phyloP scores from a whole-genome alignment of 2,797 vertebrate species.

The Trachurus trachurus region DNA sequence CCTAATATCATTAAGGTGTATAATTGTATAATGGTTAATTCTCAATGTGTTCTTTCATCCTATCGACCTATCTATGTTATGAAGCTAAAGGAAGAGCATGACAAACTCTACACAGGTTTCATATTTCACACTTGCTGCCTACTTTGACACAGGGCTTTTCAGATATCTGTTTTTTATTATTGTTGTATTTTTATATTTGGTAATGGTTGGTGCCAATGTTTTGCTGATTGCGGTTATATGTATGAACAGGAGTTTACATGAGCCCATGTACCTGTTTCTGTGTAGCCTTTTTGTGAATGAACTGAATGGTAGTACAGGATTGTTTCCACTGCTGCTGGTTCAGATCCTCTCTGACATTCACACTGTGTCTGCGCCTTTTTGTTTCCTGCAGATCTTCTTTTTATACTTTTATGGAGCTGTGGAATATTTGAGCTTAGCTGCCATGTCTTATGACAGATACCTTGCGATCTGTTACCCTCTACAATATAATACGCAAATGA shows the following conservation, averaged over 20 bases:
- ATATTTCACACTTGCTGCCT: conserved; percentile 36
- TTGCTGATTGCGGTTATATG: conserved; percentile 54
- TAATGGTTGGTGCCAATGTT: conserved; percentile 29
- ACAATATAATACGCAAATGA: conserved; percentile 47
- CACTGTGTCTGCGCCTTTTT: conserved; percentile 40
- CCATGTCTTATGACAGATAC: conserved; percentile 76
- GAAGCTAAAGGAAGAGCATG: not conserved
- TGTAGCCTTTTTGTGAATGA: conserved; percentile 71
- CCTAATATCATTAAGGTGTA: not conserved
- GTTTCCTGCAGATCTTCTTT: conserved; percentile 59
- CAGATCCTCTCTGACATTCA: conserved; percentile 52
- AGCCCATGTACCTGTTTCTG: conserved; percentile 77
- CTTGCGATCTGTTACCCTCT: conserved; percentile 66
- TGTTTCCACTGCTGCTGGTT: conserved; percentile 53
- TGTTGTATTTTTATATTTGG: conserved; percentile 3
- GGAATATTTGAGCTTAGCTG: conserved; percentile 59
- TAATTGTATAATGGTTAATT: not conserved
- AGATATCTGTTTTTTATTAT: conserved; percentile 32
- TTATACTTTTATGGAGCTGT: conserved; percentile 1
- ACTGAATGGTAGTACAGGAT: conserved; percentile 58
- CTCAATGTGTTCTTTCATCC: too few species aligned
- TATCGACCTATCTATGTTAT: too few species aligned
- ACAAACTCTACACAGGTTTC: conserved; percentile 21
- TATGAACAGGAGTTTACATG: conserved; percentile 65
- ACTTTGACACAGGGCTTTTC: not conserved